phyloP scores from a whole-genome alignment of 1,140 invertebrate species.

The Ylistrum balloti region DNA sequence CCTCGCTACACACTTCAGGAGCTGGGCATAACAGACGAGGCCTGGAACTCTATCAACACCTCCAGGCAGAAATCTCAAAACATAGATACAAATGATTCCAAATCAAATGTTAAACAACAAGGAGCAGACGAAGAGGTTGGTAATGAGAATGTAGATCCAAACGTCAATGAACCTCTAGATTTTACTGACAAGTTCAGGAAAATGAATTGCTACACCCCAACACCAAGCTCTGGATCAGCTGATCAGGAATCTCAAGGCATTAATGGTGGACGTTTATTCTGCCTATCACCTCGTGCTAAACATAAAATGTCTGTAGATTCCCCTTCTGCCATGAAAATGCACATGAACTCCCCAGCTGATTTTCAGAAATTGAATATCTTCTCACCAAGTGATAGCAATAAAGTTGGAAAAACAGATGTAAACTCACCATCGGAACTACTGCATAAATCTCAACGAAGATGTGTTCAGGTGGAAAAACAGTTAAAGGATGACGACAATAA shows the following conservation, averaged over 20 bases:
- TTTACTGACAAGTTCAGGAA: conserved; percentile 21
- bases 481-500: conserved; percentile 8
- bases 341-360: not conserved
- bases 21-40: conserved; percentile 45
- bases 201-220: conserved; percentile 50
- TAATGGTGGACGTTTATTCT: not conserved
- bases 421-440: not conserved
- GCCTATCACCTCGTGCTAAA: not conserved
- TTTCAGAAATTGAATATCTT: not conserved
- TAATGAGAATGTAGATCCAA: conserved; percentile 37
- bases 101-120: not conserved
- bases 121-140: not conserved
- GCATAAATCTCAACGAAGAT: not conserved
- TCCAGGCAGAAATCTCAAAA: not conserved
- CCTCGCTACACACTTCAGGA: conserved; percentile 49
- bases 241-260: not conserved
- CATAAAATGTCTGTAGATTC: not conserved
- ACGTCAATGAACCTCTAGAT: not conserved
- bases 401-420: conserved; percentile 39
- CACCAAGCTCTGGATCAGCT: not conserved
- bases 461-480: not conserved
- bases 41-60: not conserved
- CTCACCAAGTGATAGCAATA: not conserved
- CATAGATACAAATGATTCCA: not conserved
- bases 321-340: not conserved